phyloP scores from a whole-genome alignment of 2,797 vertebrate genomes.

The Falco cherrug region DNA sequence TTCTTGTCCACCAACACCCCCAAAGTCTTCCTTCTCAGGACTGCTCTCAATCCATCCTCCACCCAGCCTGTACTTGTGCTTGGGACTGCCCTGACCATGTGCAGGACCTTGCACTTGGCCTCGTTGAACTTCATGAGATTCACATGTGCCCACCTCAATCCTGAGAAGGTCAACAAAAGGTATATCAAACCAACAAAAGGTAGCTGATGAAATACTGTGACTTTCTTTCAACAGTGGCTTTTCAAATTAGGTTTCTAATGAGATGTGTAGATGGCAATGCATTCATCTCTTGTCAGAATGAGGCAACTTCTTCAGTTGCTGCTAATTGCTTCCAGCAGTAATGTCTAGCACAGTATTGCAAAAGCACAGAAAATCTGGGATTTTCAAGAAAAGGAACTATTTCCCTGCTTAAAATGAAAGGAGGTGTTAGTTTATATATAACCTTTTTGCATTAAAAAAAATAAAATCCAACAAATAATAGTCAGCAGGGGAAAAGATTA shows the following conservation, averaged over 20 bases:
- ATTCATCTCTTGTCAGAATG: neutral
- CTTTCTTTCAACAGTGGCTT: neutral
- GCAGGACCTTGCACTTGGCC: no score
- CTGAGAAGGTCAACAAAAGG: neutral
- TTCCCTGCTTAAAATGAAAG: neutral
- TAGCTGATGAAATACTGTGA: neutral
- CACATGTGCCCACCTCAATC: no score
- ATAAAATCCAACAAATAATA: neutral
- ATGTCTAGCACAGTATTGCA: neutral
- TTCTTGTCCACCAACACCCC: no score
- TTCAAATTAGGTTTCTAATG: constrained; percentile 20
- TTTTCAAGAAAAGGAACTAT: neutral
- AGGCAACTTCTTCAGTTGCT: neutral
- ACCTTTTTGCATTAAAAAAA: neutral
- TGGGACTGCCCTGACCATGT: no score
- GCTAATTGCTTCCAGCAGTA: neutral
- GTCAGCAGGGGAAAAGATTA: neutral
- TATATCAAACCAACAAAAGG: neutral
- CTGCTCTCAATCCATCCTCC: no score
- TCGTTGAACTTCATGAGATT: no score
- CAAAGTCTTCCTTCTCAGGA: no score
- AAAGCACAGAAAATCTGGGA: neutral
- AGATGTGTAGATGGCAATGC: neutral
- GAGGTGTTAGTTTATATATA: neutral
- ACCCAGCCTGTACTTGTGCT: no score